A percentile compares a stretch with the other conserved stretches of the same genome.
Evolutionary conservation across 2,888 invertebrate genomes (phyloP).

Genomic region (Lithophane semibrunnea): DNA sequence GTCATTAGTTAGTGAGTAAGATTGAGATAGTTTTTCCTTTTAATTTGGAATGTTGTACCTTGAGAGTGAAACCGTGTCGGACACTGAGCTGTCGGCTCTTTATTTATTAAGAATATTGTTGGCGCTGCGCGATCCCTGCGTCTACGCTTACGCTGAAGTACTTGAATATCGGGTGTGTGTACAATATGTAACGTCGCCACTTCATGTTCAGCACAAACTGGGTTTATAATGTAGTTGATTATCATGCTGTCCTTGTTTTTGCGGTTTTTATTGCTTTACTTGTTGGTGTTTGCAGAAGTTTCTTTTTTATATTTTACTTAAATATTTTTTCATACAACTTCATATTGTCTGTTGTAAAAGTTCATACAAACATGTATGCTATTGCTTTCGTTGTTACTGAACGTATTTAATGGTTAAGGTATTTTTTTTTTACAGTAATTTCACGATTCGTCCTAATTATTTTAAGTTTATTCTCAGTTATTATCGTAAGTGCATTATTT

Average conservation of each 20-base stretch:
- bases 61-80: constrained; percentile 57
- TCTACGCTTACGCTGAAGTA: constrained; percentile 53
- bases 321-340: constrained; percentile 60
- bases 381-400: constrained; percentile 69
- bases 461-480: constrained; percentile 78
- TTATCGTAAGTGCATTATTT: constrained; percentile 89
- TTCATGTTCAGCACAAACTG: constrained; percentile 72
- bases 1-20: constrained; percentile 64
- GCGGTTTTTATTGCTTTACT: constrained; percentile 71
- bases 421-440: constrained; percentile 68
- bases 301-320: constrained; percentile 69
- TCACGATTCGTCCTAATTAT: constrained; percentile 77
- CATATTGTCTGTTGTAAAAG: constrained; percentile 71
- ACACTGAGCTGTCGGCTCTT: constrained; percentile 43
- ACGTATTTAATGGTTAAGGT: constrained; percentile 64
- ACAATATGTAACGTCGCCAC: constrained; percentile 45
- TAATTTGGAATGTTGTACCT: constrained; percentile 59
- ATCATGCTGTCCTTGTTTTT: constrained; percentile 65
- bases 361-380: constrained; percentile 72
- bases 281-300: constrained; percentile 77
- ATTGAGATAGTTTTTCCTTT: constrained; percentile 42
- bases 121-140: constrained; percentile 34
- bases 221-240: constrained; percentile 62
- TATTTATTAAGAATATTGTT: constrained; percentile 46
- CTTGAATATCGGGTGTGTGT: constrained; percentile 48